Base-by-base conservation (phyloP, 2,797 vertebrate genomes). In the Danionella dracula region DNA sequence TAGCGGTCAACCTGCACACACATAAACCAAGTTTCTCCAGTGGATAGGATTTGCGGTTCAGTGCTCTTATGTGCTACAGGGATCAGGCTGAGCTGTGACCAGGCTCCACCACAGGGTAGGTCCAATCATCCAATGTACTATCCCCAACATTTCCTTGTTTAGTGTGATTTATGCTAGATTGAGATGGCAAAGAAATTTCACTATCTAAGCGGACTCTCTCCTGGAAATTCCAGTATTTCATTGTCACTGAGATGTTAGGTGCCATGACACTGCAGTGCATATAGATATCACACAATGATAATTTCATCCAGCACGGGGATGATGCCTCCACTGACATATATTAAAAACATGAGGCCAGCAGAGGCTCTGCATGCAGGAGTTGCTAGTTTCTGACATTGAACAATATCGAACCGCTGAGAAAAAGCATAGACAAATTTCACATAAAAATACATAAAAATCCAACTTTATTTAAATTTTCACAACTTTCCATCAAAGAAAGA, bases 21-120 rank as follows among this genome's bases (percentile, higher is more conserved):
- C 64, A 50, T 34, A 62, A 17, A 62, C 31, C 48, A 32, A 12
- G 13, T 35, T 35, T 40, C 65, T 32, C 44, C 35, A 49, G 23
- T 59, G 62, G 66, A 66, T 53, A 66, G 46, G 66, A 60, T 62
- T 72, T 76, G 70, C 42, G 49, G 46, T 70, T 76, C 70, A 61
- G 40, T 67, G 58, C 57, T 76, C 71, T 72, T 67, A 53, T 69
- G 73, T 68, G 57, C 44, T 40, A 55, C 66, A 40, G 45, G 56
- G 70, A 70, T 70, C 70, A 50, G 70, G 31, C 68, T 70, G 74
- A 70, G 57, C 68, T 67, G 62, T 58, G 66, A 68, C 38, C 56
- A 66, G 70, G 17, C 73, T 66, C 37, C 15, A 46, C 48, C 37
- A 62, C 66, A 66, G 56, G 68, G 29, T 45, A 68, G 62, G 48